These are phyloP conservation scores for Brachyrhaphis roseni DNA, from an alignment of 2,797 vertebrate genomes.

Conservation along the genomic window DNA sequence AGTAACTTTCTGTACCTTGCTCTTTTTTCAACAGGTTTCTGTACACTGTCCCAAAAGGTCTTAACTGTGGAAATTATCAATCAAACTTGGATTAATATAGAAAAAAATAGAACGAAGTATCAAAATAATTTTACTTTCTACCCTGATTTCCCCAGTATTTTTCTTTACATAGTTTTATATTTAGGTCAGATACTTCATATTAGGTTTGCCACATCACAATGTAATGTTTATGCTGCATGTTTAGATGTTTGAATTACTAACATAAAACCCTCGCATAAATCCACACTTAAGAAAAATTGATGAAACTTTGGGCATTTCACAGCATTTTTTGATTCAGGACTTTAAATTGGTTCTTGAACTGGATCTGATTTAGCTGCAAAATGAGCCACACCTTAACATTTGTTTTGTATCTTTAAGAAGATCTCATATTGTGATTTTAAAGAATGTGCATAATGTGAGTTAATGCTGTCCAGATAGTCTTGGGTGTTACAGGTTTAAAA, in stretches of 20 bases:
- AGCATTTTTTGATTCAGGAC: background rate
- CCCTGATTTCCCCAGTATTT: background rate
- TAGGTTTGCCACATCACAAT: background rate
- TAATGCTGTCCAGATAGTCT: background rate
- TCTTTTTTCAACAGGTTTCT: background rate
- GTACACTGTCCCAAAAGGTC: background rate
- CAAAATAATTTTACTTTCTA: background rate
- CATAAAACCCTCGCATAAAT: background rate
- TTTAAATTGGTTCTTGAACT: background rate
- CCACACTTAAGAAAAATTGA: background rate
- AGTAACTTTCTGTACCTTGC: background rate
- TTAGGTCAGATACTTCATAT: background rate
- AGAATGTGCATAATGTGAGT: background rate
- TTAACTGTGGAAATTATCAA: background rate
- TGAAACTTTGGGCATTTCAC: background rate
- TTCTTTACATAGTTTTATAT: background rate
- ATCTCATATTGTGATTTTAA: background rate
- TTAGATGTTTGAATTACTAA: background rate
- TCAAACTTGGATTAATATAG: background rate
- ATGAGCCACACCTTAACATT: background rate
- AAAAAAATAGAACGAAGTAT: background rate
- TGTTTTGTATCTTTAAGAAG: background rate
- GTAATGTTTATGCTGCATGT: background rate
- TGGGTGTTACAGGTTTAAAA: background rate
- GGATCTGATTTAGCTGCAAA: background rate